Evolutionary conservation across 2,797 vertebrate genomes (phyloP).

Genomic region (Enteromius treurensis): DNA sequence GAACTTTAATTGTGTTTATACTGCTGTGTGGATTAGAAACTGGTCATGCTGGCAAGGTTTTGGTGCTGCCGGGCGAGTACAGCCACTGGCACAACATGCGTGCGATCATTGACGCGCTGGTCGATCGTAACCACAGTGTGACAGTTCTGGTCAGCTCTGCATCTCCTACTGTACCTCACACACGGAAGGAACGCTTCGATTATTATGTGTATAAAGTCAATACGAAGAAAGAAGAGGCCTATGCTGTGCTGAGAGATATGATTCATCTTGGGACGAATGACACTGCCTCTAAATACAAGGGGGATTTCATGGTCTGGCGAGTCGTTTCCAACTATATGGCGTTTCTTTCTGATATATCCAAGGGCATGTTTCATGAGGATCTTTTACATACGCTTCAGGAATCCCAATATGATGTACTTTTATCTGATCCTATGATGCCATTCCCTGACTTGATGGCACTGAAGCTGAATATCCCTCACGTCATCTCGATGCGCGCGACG

Average conservation of each 20-base stretch:
- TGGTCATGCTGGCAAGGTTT: conserved; percentile 68
- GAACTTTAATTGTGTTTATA: conserved; percentile 36
- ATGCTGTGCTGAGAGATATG: not conserved
- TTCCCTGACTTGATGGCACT: conserved; percentile 56
- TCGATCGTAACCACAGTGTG: not conserved
- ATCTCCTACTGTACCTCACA: not conserved
- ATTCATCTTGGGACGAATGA: conserved; percentile 58
- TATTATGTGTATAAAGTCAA: conserved; percentile 44
- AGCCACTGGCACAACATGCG: conserved; percentile 75
- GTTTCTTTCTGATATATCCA: conserved; percentile 36
- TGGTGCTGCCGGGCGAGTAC: conserved; percentile 74
- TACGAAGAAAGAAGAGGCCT: not conserved
- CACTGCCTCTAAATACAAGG: conserved; percentile 21
- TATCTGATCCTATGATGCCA: conserved; percentile 61
- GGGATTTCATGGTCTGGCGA: conserved; percentile 18
- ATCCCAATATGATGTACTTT: conserved; percentile 57
- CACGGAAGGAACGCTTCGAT: conserved; percentile 29
- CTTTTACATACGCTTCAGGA: conserved; percentile 48
- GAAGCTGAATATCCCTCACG: conserved; percentile 74
- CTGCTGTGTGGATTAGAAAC: conserved; percentile 9
- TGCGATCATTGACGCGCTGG: not conserved
- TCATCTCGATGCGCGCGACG: conserved; percentile 73
- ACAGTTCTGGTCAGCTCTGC: not conserved
- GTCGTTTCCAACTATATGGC: not conserved
- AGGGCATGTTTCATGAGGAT: conserved; percentile 49